Evolutionary conservation across 2,113 vertebrate genomes (phyloP).

Genomic region (Microcebus griseorufus): DNA sequence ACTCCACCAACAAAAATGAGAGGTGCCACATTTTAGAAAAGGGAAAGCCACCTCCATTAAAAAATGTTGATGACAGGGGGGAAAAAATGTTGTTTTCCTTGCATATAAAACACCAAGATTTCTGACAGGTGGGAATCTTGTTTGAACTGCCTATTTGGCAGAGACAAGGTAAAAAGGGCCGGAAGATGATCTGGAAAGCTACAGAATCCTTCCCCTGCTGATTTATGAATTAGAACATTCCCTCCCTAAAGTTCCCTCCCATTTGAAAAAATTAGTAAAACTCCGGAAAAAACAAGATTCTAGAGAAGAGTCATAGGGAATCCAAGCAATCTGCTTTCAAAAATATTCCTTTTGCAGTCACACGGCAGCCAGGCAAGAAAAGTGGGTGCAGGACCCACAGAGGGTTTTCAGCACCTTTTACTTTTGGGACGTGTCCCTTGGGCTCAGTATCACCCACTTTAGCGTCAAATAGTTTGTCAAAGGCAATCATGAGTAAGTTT

Average conservation of each 20-base stretch:
- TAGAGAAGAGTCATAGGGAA: not conserved
- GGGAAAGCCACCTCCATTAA: not conserved
- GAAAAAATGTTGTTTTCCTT: not conserved
- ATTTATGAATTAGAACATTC: not conserved
- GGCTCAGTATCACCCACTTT: not conserved
- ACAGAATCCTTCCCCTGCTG: not conserved
- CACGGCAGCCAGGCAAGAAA: not conserved
- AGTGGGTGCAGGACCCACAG: not conserved
- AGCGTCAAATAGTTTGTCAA: not conserved
- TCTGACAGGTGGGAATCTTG: not conserved
- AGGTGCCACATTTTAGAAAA: not conserved
- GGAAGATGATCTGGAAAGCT: not conserved
- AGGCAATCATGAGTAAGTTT: not conserved
- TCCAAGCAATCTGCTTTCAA: not conserved
- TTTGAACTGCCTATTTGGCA: not conserved
- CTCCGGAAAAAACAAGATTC: not conserved
- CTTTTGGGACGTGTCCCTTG: not conserved
- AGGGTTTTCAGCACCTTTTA: not conserved
- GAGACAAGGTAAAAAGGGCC: not conserved
- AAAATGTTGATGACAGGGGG: not conserved
- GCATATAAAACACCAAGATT: not conserved
- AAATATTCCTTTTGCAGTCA: not conserved
- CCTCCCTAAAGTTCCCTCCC: not conserved
- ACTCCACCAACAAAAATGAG: not conserved
- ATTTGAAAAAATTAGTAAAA: not conserved